phyloP scores from a whole-genome alignment of 2,113 vertebrate species.

The Eolophus roseicapilla region DNA sequence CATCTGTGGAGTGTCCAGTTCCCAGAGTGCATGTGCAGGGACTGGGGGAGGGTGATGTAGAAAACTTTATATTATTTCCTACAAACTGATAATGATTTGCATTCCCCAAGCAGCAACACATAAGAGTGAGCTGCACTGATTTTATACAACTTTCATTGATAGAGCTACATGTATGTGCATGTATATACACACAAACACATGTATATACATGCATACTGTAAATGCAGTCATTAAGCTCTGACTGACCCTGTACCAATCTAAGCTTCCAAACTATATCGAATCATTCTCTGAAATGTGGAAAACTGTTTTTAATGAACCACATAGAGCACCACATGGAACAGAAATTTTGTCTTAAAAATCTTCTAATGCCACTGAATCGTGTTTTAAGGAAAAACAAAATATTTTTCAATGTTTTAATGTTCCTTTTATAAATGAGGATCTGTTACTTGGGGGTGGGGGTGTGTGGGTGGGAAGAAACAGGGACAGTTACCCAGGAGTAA shows the following conservation, averaged over 20 bases:
- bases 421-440: slow-evolving; percentile 64
- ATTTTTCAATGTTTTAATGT: slow-evolving; percentile 58
- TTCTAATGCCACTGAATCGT: slow-evolving; percentile 40
- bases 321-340: background rate
- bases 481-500: background rate
- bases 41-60: background rate
- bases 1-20: background rate
- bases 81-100: background rate
- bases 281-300: background rate
- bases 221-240: background rate
- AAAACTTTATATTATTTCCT: background rate
- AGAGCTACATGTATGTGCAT: background rate
- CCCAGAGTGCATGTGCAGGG: slow-evolving; percentile 15
- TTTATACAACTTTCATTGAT: background rate
- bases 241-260: background rate
- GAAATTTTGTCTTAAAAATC: slow-evolving; percentile 26
- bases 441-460: background rate
- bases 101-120: background rate
- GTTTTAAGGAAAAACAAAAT: slow-evolving; percentile 52
- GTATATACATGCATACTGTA: background rate
- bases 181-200: background rate
- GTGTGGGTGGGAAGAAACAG: background rate
- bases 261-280: background rate
- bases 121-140: background rate
- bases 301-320: slow-evolving; percentile 33